Evolutionary conservation across 2,888 invertebrate genomes (phyloP).

Genomic region (Pollenia angustigena): DNA sequence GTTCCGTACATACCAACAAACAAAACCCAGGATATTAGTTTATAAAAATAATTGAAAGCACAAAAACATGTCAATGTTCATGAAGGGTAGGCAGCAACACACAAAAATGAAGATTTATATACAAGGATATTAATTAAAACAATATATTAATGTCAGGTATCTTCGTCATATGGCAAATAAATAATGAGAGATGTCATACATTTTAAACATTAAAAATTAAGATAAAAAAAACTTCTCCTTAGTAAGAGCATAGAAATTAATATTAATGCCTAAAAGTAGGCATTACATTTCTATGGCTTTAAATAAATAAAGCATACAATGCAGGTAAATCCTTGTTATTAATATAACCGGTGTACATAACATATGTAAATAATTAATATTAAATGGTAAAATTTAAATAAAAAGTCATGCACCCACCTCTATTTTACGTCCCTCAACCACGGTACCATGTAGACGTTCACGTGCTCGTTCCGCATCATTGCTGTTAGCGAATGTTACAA

Average conservation of each 20-base stretch:
- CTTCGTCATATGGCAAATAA: not conserved
- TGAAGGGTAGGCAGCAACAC: not conserved
- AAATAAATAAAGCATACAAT: not conserved
- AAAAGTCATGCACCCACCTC: slow-evolving; percentile 97
- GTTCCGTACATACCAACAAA: not conserved
- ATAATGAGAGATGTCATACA: slow-evolving; percentile 40
- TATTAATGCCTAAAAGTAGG: slow-evolving; percentile 27
- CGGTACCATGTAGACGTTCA: slow-evolving; percentile 99
- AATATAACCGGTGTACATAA: not conserved
- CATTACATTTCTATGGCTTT: not conserved
- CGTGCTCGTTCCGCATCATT: slow-evolving; percentile 99
- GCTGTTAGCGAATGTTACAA: slow-evolving; percentile 99
- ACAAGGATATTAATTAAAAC: slow-evolving; percentile 36
- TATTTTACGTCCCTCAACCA: slow-evolving; percentile 99
- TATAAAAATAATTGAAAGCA: slow-evolving; percentile 16
- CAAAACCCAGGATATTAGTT: not conserved
- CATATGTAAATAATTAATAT: not conserved
- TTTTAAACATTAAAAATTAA: slow-evolving; percentile 23
- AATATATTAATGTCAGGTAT: slow-evolving; percentile 21
- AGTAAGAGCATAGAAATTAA: not conserved
- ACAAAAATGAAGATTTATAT: not conserved
- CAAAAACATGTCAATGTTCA: slow-evolving; percentile 31
- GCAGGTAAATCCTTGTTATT: not conserved
- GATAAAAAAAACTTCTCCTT: not conserved
- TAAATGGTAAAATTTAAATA: slow-evolving; percentile 11